Base-by-base conservation (phyloP, 2,113 vertebrate species). In the Xiphophorus couchianus region DNA sequence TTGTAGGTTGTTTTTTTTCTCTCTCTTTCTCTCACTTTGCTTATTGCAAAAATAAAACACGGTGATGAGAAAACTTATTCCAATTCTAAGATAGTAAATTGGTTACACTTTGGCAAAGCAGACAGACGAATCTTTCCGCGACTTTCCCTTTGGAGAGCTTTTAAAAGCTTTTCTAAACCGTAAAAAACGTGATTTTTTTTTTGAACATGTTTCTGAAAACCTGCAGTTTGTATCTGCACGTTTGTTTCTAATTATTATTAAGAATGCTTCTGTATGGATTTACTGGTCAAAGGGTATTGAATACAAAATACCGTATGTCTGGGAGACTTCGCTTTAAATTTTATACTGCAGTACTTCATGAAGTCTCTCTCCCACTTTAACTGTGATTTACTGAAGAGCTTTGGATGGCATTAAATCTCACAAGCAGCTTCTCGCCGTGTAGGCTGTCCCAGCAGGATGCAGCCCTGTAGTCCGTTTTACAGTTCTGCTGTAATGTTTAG, bases 321-420 rank as follows among this genome's bases (percentile, higher is more conserved):
- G 29, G 10, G 71, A 80, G 39, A 63, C 62, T 80, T 68, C 44
- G 15, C 42, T 71, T 82, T 77, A 66, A 29, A 73, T 73, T 71
- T 62, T 33, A 74, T 62, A 48, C 29, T 13, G 17, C 14, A n/a
- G 51, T 70, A 69, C 67, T 84, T 74, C 58, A 19, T 37, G 19
- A 67, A 74, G 61, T 19, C 65, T 78, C 33, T 66, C 58, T 33
- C 51, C 69, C 37, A 35, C 73, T 78, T 76, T 12, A 58, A 11
- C 54, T 61, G 66, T 30, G 74, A 76, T 75, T 82, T 54, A 64
- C 30, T 42, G 44, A 19, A 60, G 48, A 69, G 61, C 73, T 78
- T 75, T 66, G 48, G 29, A 72, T 83, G 39, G 73, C 35, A 58
- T 66, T 71, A 76, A 3, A 73, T 78, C 70, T 73, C 22, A 69